These are phyloP conservation scores for Chrysolina oricalcia DNA, from an alignment of 2,888 invertebrate species.

Conservation along the genomic window DNA sequence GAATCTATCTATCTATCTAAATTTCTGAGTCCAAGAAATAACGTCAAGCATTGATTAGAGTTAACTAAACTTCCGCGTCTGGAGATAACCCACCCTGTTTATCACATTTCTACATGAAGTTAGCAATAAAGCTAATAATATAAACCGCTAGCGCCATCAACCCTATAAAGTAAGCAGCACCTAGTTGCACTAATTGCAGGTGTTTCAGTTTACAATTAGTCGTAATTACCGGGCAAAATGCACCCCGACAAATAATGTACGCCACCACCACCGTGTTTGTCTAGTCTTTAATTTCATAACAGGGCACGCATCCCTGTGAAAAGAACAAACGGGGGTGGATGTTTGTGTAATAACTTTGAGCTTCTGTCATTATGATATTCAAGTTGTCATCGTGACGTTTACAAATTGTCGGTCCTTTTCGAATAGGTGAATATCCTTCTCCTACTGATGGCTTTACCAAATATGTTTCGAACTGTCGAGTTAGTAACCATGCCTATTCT, in stretches of 20 bases:
- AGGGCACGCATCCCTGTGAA: background rate
- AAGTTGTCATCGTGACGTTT: too few species aligned
- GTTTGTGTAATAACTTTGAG: too few species aligned
- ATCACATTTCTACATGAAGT: background rate
- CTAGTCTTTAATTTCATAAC: background rate
- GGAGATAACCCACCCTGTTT: background rate
- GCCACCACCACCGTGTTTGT: background rate
- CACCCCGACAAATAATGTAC: background rate
- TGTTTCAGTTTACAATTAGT: constrained; percentile 7
- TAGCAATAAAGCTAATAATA: background rate
- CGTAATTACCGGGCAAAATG: constrained; percentile 6
- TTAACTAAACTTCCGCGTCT: background rate
- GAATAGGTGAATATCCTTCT: too few species aligned
- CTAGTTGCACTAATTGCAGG: constrained; percentile 8
- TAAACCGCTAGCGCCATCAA: background rate
- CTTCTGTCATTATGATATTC: too few species aligned
- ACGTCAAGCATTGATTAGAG: too few species aligned
- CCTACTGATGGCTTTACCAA: too few species aligned
- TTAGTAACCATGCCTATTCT: too few species aligned
- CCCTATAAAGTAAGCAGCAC: background rate
- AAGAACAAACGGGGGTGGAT: background rate
- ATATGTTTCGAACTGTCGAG: too few species aligned
- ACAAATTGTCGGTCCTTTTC: too few species aligned
- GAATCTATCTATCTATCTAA: too few species aligned
- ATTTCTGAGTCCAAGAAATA: too few species aligned